Evolutionary conservation across 2,888 invertebrate species (phyloP), one percentile per base, ranked within the genome.

Genomic region (Melolontha melolontha): DNA sequence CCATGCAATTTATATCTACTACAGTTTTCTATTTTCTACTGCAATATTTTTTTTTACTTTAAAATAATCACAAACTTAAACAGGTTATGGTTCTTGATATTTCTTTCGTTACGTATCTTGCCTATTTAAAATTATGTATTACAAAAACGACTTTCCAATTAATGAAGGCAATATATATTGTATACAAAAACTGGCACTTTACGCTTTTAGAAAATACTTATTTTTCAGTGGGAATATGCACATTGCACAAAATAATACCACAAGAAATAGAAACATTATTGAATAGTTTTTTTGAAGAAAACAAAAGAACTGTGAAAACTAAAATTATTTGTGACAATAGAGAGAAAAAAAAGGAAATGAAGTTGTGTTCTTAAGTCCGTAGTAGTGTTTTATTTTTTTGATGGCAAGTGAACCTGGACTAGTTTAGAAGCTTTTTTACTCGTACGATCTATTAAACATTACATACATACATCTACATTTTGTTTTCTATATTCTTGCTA

Each of bases 241-340:
- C 69, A 69, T 69, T 69, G 69, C 69, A 69, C 69, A 69, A 66
- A 62, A 41, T 69, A 51, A 64, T 54, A 66, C 69, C 66, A 69
- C 65, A 54, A 47, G 17, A 62, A 65, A 47, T 29, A 27, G 17
- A 41, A 50, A 40, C 10, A 68, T 42, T 44, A 29, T 47, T 12
- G n/a, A 8, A 12, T 6, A 44, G 1, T 14, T 47, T 10, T 47
- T 16, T 1, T 6, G 47, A 47, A 57, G 55, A 42, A 47, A 51
- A 64, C 22, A 39, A 50, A 55, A 17, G 40, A 51, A 62, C 14
- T 40, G 27, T 50, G 50, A 67, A 57, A 57, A 34, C 34, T 34
- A 6, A 34, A 34, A 34, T 34, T 34, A 34, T 6, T 34, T 34
- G 34, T 34, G 34, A 34, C 34, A 50, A 52, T 52, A 42, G 27